Base-by-base conservation (phyloP, 2,113 vertebrate genomes). In the Dryoscopus gambensis region DNA sequence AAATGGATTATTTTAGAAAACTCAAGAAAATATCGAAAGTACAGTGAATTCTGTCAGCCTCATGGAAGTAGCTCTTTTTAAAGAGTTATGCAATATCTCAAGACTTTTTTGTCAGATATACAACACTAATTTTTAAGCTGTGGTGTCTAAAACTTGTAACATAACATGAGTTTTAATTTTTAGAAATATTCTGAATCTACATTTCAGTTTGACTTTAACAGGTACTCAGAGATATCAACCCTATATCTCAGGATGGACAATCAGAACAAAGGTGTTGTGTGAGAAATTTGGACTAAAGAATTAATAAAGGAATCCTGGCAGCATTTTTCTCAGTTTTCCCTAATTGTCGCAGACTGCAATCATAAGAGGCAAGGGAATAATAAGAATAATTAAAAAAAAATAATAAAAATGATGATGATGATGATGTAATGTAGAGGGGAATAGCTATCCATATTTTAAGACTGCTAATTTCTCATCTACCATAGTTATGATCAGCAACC, bases 381-480 rank as follows among this genome's bases (percentile, higher is more conserved):
- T 31, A 88, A 15, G 33, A 69, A 27, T 21, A 68, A 9, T 24
- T 28, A 7, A 42, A 13, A 7, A 49, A 11, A 7, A 39, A 13
- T 4, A 47, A 5, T 2, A 42, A 16, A 24, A n/a, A 35, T 18
- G 31, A 10, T 10, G 53, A 35, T 7, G 30, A 18, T 11, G 22
- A 6, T 20, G 6, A 39, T 42, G 14, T n/a, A 35, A 56, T 30
- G 3, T 33, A 14, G 2, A 5, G 9, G 4, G 8, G 2, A 31
- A 57, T 42, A 52, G 3, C 8, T 57, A 39, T 44, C 11, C 9
- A 10, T 75, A 15, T 47, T 35, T 42, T 42, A 37, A 49, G 56
- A 55, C 33, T 37, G 1, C 3, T 55, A 22, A 59, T 63, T 84
- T 78, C 11, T 80, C 12, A 75, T 31, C 12, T 60, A 23, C 15